phyloP scores from a whole-genome alignment of 2,888 invertebrate species.

The Meliscaeva auricollis region DNA sequence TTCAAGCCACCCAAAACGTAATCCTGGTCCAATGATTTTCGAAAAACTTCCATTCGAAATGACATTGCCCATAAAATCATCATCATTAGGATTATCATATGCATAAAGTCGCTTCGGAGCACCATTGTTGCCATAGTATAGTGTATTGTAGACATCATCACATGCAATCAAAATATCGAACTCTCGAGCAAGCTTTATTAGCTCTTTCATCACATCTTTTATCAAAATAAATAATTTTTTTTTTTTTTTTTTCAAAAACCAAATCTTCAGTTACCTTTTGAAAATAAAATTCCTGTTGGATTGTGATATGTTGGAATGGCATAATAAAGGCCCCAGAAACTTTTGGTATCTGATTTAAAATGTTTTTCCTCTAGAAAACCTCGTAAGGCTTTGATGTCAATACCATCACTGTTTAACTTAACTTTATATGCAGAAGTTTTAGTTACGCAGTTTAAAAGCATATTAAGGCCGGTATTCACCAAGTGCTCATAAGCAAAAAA shows the following conservation, averaged over 20 bases:
- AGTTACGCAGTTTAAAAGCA: no score
- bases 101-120: constrained; percentile 85
- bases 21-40: constrained; percentile 87
- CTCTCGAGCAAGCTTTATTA: constrained; percentile 84
- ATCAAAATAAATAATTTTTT: no score
- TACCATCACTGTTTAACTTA: constrained; percentile 85
- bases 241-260: no score
- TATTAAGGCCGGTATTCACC: no score
- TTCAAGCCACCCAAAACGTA: constrained; percentile 89
- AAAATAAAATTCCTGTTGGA: constrained; percentile 86
- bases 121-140: constrained; percentile 84
- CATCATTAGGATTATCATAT: constrained; percentile 84
- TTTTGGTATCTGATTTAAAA: constrained; percentile 82
- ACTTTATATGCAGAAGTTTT: constrained; percentile 80
- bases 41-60: constrained; percentile 88
- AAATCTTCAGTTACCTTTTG: constrained; percentile 80
- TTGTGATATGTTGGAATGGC: constrained; percentile 87
- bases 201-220: constrained; percentile 82
- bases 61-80: constrained; percentile 85
- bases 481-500: no score
- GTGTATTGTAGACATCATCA: constrained; percentile 88
- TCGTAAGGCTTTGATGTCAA: constrained; percentile 85
- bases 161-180: constrained; percentile 85
- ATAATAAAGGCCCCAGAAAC: constrained; percentile 86
- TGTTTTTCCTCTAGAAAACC: constrained; percentile 82